Evolutionary conservation across 2,113 vertebrate species (phyloP).

Genomic region (Dunckerocampus dactyliophorus): DNA sequence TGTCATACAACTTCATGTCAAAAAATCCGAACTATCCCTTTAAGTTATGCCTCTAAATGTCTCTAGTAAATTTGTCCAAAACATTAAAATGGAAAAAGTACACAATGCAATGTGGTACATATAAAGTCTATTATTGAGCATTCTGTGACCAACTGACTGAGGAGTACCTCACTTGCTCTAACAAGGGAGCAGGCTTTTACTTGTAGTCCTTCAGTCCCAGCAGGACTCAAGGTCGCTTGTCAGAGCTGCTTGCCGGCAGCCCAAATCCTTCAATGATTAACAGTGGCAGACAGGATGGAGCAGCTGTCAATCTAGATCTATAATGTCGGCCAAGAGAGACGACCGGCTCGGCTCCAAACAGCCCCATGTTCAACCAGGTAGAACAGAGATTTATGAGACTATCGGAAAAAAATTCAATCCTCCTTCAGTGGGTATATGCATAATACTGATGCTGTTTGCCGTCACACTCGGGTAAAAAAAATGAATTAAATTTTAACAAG

Average conservation of each 20-base stretch:
- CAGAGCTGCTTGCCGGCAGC: slow-evolving; percentile 41
- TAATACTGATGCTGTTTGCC: slow-evolving; percentile 37
- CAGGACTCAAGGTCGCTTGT: slow-evolving; percentile 64
- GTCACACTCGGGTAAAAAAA: slow-evolving; percentile 4
- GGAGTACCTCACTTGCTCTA: slow-evolving; percentile 28
- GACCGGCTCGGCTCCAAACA: slow-evolving; percentile 17
- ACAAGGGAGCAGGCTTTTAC: slow-evolving; percentile 54
- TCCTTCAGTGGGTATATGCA: slow-evolving; percentile 27
- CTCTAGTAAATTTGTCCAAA: neutral
- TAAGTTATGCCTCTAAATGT: neutral
- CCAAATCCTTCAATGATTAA: slow-evolving; percentile 68
- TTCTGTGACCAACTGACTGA: slow-evolving; percentile 24
- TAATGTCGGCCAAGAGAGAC: slow-evolving; percentile 39
- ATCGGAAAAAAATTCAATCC: slow-evolving; percentile 35
- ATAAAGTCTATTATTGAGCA: slow-evolving; percentile 34
- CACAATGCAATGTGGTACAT: slow-evolving; percentile 5
- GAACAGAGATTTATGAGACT: slow-evolving; percentile 55
- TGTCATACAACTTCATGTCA: no score
- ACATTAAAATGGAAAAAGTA: neutral
- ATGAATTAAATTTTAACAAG: slow-evolving; percentile 5
- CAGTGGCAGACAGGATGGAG: slow-evolving; percentile 60
- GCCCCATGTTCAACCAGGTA: slow-evolving; percentile 40
- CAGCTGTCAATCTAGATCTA: slow-evolving; percentile 71
- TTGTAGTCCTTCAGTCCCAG: slow-evolving; percentile 41
- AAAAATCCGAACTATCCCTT: no score